These are phyloP conservation scores for Rhinolophus sinicus DNA, from an alignment of 2,113 vertebrate species.

Conservation along the genomic window DNA sequence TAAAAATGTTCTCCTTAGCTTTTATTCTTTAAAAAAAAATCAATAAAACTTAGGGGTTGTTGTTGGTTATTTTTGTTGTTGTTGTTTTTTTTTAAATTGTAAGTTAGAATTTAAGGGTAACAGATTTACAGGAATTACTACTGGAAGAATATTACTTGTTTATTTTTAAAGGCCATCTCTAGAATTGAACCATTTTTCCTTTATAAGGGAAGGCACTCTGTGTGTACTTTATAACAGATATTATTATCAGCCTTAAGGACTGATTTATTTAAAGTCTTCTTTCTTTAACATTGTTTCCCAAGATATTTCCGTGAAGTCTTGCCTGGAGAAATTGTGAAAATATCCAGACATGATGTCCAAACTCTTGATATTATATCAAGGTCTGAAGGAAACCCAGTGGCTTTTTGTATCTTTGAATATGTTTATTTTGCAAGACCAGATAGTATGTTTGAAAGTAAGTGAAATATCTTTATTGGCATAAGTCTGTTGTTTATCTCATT, in stretches of 20 bases:
- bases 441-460: constrained; percentile 97
- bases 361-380: constrained; percentile 92
- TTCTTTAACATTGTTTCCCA: constrained; percentile 45
- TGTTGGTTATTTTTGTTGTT: no score
- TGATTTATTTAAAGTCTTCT: constrained; percentile 24
- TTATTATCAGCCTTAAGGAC: neutral
- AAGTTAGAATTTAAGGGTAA: neutral
- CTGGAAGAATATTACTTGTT: neutral
- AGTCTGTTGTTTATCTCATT: neutral
- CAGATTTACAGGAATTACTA: neutral
- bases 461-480: neutral
- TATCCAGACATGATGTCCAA: constrained; percentile 92
- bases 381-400: constrained; percentile 90
- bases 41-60: neutral
- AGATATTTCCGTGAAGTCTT: constrained; percentile 96
- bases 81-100: neutral
- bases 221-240: neutral
- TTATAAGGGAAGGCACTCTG: neutral
- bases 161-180: neutral
- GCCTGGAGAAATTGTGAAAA: constrained; percentile 98
- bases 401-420: constrained; percentile 99
- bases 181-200: neutral
- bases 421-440: constrained; percentile 99
- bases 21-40: constrained; percentile 33
- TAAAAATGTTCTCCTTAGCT: neutral